Evolutionary conservation across 2,797 vertebrate genomes (phyloP).

Genomic region (Syndactyla subalaris): DNA sequence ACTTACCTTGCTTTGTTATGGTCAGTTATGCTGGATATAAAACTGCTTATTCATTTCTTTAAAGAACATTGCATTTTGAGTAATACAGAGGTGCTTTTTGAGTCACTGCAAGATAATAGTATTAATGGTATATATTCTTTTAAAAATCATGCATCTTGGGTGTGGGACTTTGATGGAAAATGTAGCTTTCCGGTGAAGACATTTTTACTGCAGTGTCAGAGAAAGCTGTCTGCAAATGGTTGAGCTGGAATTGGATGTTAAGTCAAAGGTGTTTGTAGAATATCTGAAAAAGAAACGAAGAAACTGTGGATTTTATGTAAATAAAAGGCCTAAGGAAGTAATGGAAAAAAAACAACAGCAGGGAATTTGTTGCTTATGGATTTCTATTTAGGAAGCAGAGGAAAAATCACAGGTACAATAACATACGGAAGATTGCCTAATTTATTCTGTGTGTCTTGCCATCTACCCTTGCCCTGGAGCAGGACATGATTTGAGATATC

Average conservation of each 20-base stretch:
- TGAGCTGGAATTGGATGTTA: neutral
- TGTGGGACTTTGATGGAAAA: neutral
- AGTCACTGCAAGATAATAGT: neutral
- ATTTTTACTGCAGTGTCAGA: neutral
- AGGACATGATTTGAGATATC: neutral
- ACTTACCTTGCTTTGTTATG: neutral
- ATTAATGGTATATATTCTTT: neutral
- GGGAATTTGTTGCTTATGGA: neutral
- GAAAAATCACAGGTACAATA: neutral
- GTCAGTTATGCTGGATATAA: neutral
- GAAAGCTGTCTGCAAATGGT: neutral
- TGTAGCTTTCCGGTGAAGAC: neutral
- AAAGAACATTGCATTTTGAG: neutral
- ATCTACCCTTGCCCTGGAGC: neutral
- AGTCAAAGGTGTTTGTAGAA: neutral
- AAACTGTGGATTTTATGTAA: neutral
- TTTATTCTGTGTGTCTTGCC: neutral
- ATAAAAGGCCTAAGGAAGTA: neutral
- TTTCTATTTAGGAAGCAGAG: neutral
- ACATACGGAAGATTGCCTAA: neutral
- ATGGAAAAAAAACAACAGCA: neutral
- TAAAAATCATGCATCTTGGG: neutral
- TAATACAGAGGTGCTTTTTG: neutral
- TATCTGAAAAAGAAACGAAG: neutral
- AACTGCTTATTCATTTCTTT: neutral